phyloP scores from a whole-genome alignment of 2,888 invertebrate species.

The Drosophila glabriapex region DNA sequence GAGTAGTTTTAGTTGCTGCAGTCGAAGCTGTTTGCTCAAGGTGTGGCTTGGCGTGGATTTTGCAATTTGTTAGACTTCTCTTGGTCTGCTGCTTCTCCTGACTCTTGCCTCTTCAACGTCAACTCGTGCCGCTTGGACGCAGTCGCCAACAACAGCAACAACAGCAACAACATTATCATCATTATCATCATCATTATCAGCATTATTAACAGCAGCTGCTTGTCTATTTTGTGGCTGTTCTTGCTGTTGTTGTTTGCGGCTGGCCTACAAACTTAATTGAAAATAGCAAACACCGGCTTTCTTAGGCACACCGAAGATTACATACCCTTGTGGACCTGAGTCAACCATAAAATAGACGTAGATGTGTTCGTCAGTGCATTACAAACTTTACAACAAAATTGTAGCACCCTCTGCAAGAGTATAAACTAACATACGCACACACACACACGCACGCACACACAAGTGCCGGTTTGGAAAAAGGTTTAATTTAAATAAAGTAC shows the following conservation, averaged over 20 bases:
- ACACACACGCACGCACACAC: constrained; percentile 10
- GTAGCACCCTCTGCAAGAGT: background rate
- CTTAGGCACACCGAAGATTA: background rate
- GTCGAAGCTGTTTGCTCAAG: constrained; percentile 65
- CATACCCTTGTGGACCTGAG: background rate
- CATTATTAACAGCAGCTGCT: constrained; percentile 73
- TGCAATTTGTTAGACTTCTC: constrained; percentile 79
- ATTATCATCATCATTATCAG: constrained; percentile 58
- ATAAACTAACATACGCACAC: constrained; percentile 33
- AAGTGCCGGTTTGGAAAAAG: constrained; percentile 51
- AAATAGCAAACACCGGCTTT: constrained; percentile 33
- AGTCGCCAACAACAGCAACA: constrained; percentile 48
- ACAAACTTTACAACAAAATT: background rate
- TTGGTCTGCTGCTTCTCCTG: constrained; percentile 10
- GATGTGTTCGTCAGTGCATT: background rate
- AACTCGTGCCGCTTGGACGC: constrained; percentile 42
- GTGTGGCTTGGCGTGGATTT: constrained; percentile 78
- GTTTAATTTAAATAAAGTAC: constrained; percentile 80
- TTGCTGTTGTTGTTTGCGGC: constrained; percentile 53
- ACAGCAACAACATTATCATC: constrained; percentile 29
- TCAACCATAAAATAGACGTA: background rate
- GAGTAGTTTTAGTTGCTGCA: constrained; percentile 40
- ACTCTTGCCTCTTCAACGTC: background rate
- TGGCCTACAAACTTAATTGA: constrained; percentile 79
- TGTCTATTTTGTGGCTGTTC: constrained; percentile 52